Evolutionary conservation across 2,113 vertebrate species (phyloP).

Genomic region (Dendrocopos noguchii): DNA sequence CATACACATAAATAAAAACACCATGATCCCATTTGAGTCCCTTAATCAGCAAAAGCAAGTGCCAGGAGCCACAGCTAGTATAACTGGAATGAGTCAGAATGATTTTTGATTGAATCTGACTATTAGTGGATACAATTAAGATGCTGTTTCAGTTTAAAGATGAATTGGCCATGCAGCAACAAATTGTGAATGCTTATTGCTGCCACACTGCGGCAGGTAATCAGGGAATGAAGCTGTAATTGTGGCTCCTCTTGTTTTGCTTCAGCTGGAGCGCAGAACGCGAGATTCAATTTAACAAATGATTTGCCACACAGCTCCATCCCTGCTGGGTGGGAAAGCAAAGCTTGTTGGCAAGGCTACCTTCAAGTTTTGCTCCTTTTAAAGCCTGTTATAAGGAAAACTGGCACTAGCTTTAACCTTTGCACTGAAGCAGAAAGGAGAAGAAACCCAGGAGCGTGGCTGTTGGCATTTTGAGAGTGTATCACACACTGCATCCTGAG

Average conservation of each 20-base stretch:
- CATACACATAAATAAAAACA: slow-evolving; percentile 68
- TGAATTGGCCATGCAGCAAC: slow-evolving; percentile 74
- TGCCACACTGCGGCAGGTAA: slow-evolving; percentile 78
- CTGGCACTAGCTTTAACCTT: slow-evolving; percentile 5
- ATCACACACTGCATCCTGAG: not conserved
- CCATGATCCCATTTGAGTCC: slow-evolving; percentile 31
- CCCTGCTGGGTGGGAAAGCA: slow-evolving; percentile 64
- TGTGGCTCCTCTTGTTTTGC: slow-evolving; percentile 70
- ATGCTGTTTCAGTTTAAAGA: slow-evolving; percentile 76
- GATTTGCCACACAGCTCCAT: slow-evolving; percentile 55
- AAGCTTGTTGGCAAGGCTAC: not conserved
- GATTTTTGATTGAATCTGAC: slow-evolving; percentile 76
- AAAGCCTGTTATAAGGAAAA: not conserved
- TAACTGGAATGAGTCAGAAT: slow-evolving; percentile 44
- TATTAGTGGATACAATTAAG: slow-evolving; percentile 83
- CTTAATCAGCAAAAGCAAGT: slow-evolving; percentile 48
- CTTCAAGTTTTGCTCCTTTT: slow-evolving; percentile 17
- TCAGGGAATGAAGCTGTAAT: slow-evolving; percentile 74
- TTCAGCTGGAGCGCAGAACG: slow-evolving; percentile 51
- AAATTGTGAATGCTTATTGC: slow-evolving; percentile 76
- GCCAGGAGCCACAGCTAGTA: slow-evolving; percentile 44
- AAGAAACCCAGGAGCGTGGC: not conserved
- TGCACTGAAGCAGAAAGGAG: not conserved
- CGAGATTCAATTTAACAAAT: slow-evolving; percentile 71
- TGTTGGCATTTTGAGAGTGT: not conserved